These are phyloP conservation scores for Crotalus horridus DNA, from an alignment of 2,113 vertebrate species.

Conservation along the genomic window DNA sequence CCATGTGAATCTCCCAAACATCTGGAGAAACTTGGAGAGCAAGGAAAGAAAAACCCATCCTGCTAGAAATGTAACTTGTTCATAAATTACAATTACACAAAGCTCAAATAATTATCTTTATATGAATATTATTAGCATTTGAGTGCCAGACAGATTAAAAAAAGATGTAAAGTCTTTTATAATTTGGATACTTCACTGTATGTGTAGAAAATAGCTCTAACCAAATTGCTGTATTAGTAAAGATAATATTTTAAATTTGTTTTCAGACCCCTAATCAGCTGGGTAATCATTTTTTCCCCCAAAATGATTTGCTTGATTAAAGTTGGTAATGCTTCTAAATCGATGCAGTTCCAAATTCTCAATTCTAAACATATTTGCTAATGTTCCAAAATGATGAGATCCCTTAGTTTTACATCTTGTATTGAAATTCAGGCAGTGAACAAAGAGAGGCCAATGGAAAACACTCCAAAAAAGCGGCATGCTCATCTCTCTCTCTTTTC, in stretches of 20 bases:
- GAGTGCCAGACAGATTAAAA: neutral
- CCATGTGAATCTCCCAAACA: neutral
- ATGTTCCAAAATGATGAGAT: neutral
- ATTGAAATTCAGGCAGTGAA: neutral
- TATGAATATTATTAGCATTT: neutral
- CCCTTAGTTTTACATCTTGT: conserved; percentile 26
- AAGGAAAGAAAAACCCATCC: neutral
- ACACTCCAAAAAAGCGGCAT: neutral
- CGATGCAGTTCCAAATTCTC: neutral
- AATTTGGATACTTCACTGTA: neutral
- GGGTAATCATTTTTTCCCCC: neutral
- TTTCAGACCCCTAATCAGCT: neutral
- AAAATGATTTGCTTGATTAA: neutral
- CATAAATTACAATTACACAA: neutral
- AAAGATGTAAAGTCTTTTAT: neutral
- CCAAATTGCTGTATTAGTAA: neutral
- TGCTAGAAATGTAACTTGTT: neutral
- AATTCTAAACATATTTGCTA: conserved; percentile 11
- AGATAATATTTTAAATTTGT: neutral
- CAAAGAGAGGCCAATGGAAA: neutral
- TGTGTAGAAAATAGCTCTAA: neutral
- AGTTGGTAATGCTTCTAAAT: conserved; percentile 10
- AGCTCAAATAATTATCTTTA: neutral
- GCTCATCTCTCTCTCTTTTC: neutral
- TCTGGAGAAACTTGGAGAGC: neutral